Base-by-base conservation (phyloP, 2,888 invertebrate genomes). In the Apodemia zela region DNA sequence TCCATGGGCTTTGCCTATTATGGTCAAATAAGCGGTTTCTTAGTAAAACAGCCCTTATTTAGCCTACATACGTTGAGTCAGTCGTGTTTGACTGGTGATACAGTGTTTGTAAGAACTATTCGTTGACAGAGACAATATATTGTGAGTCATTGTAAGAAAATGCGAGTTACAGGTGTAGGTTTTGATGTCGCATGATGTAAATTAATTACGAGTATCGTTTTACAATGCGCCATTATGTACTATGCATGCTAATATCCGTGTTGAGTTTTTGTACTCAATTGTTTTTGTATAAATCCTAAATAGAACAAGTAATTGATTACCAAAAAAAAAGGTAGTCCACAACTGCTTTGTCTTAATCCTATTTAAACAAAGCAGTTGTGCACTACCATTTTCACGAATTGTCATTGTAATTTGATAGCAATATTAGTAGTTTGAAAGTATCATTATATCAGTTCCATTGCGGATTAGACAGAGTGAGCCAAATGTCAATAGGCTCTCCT, bases 41-140 rank as follows among this genome's bases (percentile, higher is more conserved):
- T 79, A 76, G 71, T 78, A 79, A 80, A 82, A 76, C 79, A 79
- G 78, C 84, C 88, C 87, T 87, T 89, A 87, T 90, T 85, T 82
- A 88, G 87, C 74, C 64, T 67, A 75, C 73, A 66, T 65, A 62
- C 38, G 69, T 75, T 85, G 85, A 87, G 73, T 87, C 85, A 89
- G 73, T 75, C 63, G 72, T 75, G 75, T 81, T 79, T 79, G 77
- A 77, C 73, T 75, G 76, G 75, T 76, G 74, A 79, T 78, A 78
- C 79, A 76, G 70, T 71, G 75, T 77, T 82, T 79, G 79, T 75
- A 75, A 78, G 77, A 82, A 80, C 70, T 71, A 72, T 75, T 73
- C 73, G 75, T 76, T 71, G 68, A 72, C 74, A 38, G 33, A 80
- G 80, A 80, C 79, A 76, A 77, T 72, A 73, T 42, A 62, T 65